A percentile compares a stretch with the other conserved stretches of the same genome.
Conservation (phyloP, 2,888 invertebrate genomes). For the Cheilosia grossa region DNA sequence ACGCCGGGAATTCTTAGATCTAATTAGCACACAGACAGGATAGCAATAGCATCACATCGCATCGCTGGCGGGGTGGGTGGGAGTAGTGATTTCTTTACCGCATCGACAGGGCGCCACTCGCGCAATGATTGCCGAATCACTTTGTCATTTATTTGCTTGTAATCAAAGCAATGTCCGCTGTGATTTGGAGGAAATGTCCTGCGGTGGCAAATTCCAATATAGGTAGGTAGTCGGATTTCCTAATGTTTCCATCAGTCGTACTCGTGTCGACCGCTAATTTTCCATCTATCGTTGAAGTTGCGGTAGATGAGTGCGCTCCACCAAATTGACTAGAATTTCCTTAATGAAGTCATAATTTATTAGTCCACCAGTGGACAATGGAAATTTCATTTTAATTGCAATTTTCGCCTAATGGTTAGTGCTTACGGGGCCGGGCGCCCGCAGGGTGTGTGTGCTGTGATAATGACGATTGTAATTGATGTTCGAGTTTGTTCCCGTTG, state of each 20-base stretch:
- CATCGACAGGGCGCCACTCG: not conserved
- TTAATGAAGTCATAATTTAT: slow-evolving; percentile 64
- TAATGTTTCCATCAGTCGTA: not conserved
- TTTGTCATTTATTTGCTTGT: slow-evolving; percentile 22
- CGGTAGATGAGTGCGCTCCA: not conserved
- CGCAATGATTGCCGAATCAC: slow-evolving; percentile 21
- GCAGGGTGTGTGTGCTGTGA: not conserved
- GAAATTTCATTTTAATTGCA: slow-evolving; percentile 64
- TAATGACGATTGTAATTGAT: slow-evolving; percentile 44
- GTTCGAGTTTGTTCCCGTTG: slow-evolving; percentile 5
- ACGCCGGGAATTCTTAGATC: slow-evolving; percentile 14
- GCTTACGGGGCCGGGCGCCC: not conserved
- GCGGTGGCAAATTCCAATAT: slow-evolving; percentile 9
- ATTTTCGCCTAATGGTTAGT: slow-evolving; percentile 26
- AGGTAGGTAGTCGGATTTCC: not conserved
- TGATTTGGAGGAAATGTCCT: slow-evolving; percentile 31
- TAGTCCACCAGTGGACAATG: slow-evolving; percentile 43
- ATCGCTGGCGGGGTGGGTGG: not conserved
- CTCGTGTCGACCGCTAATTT: not conserved
- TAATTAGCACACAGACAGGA: slow-evolving; percentile 24
- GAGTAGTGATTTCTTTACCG: not conserved
- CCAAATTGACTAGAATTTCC: slow-evolving; percentile 51
- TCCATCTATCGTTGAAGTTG: not conserved
- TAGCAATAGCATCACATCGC: not conserved
- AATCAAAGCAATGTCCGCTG: slow-evolving; percentile 7